Base-by-base conservation (phyloP, 2,797 vertebrate species). In the Tolypeutes matacus region DNA sequence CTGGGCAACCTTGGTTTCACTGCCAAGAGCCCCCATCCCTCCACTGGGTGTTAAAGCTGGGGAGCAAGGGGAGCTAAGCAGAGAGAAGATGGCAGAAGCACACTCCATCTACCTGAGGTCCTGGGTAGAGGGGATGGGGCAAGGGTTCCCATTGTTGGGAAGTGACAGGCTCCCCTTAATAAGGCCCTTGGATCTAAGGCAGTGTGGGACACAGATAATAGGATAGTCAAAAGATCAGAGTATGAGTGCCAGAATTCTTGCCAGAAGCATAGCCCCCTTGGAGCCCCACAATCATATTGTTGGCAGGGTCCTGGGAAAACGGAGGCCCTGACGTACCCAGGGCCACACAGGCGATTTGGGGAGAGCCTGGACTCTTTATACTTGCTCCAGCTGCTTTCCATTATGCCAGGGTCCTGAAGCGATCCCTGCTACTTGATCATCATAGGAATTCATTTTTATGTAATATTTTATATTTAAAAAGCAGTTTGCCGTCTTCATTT, bases 381-480 rank as follows among this genome's bases (percentile, higher is more conserved):
- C 36, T 67, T 11, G 11, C 36, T 62, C 58, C 9, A 51, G 36
- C 46, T 31, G 95, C 89, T 84, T 70, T 65, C 76, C 34, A 0
- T 72, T 83, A 53, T 0, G 0, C 23, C 29, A 12, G 13, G 34
- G 70, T 77, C 78, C 51, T 49, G 29, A 46, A 36, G 42, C 53
- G 72, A 46, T 34, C 64, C 92, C 5, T 23, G 34, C 56, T 92
- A 6, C 39, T 51, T 94, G 83, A 65, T 88, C 80, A 83, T 77
- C 34, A 69, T 65, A 86, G 56, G 49, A 78, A 85, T 92, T 93
- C 36, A 11, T 69, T 94, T 96, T 93, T 88, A 49, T 82, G 3
- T 64, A 85, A 80, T 46, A 53, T 34, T 85, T 53, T 36, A 46
- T 49, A 29, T 75, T 75, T 75, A 75, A 75, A 42, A 25, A 75